phyloP scores from a whole-genome alignment of 2,797 vertebrate genomes.

The Catostomus latipinnis region DNA sequence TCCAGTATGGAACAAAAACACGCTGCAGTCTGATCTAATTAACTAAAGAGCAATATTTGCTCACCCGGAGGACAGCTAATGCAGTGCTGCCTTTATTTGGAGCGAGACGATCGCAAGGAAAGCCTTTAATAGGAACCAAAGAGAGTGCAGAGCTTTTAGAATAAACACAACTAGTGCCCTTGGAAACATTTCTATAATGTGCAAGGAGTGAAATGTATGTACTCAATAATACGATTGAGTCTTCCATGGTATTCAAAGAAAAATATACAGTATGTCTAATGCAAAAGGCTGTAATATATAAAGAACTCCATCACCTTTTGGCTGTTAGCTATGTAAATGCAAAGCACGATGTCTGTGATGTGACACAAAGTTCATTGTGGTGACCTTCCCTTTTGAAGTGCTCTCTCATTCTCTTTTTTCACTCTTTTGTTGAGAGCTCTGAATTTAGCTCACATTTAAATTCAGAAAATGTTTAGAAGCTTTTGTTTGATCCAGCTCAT shows the following conservation, averaged over 20 bases:
- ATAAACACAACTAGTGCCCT: constrained; percentile 45
- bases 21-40: constrained; percentile 69
- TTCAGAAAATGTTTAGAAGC: constrained; percentile 64
- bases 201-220: constrained; percentile 6
- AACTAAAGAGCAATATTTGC: constrained; percentile 70
- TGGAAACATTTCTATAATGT: constrained; percentile 26
- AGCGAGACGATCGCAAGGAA: constrained; percentile 38
- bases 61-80: constrained; percentile 67
- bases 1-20: constrained; percentile 71
- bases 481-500: constrained; percentile 69
- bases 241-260: constrained; percentile 23
- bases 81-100: constrained; percentile 70
- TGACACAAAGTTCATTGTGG: constrained; percentile 23
- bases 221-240: constrained; percentile 20
- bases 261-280: constrained; percentile 37
- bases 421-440: constrained; percentile 64
- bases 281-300: constrained; percentile 16
- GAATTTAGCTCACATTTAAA: constrained; percentile 67
- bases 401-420: constrained; percentile 44
- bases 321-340: background rate
- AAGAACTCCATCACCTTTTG: background rate
- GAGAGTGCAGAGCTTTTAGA: constrained; percentile 52
- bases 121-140: constrained; percentile 44
- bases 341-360: constrained; percentile 12
- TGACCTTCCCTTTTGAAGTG: constrained; percentile 39